Evolutionary conservation across 2,888 invertebrate species (phyloP).

Genomic region (Eupithecia insigniata): DNA sequence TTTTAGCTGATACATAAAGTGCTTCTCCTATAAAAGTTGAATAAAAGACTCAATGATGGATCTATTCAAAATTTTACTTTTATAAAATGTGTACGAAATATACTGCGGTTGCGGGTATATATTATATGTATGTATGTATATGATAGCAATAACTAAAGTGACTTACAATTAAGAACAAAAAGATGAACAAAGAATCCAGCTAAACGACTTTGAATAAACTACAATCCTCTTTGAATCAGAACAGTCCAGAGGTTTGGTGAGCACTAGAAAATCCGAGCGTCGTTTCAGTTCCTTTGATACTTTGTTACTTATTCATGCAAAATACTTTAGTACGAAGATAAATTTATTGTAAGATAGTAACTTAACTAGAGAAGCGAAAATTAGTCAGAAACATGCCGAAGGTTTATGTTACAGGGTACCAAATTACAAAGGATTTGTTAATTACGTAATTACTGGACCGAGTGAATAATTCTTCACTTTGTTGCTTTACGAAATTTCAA

Average conservation of each 20-base stretch:
- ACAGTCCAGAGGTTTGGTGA: constrained; percentile 23
- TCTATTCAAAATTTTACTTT: background rate
- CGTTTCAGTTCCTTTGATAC: constrained; percentile 30
- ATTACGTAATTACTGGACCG: constrained; percentile 40
- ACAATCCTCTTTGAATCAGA: constrained; percentile 24
- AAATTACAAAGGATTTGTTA: constrained; percentile 42
- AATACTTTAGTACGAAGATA: constrained; percentile 29
- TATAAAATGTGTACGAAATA: background rate
- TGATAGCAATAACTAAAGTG: background rate
- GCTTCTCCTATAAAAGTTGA: background rate
- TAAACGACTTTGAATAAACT: constrained; percentile 16
- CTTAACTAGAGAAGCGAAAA: constrained; percentile 32
- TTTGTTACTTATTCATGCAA: constrained; percentile 30
- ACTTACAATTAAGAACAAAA: background rate
- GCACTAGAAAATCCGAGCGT: constrained; percentile 24
- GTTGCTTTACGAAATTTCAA: constrained; percentile 35
- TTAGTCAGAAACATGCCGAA: constrained; percentile 38
- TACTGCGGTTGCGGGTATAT: background rate
- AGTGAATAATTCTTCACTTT: constrained; percentile 39
- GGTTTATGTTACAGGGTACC: constrained; percentile 39
- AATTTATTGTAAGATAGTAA: constrained; percentile 41
- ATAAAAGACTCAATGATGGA: background rate
- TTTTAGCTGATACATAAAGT: background rate
- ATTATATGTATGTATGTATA: too few relatives aligned
- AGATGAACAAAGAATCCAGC: constrained; percentile 1